Base-by-base conservation (phyloP, 2,797 vertebrate genomes). In the Gallinago stenura region DNA sequence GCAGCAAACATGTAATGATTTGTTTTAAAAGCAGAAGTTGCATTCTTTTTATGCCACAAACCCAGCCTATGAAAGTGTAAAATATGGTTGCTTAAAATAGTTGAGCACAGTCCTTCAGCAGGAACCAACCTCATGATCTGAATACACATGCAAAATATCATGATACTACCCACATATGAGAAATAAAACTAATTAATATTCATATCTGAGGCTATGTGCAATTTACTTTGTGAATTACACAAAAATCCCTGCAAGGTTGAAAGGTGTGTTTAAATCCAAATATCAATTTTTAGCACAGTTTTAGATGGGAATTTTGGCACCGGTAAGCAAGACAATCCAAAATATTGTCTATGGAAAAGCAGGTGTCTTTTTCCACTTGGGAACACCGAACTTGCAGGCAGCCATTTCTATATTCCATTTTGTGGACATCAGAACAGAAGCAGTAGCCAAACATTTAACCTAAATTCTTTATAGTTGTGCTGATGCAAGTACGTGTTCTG, bases 191-290 rank as follows among this genome's bases (percentile, higher is more conserved):
- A 75, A 66, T 26, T 50, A 25, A 71, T 83, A 80, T 26, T 65
- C 0, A 1, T 58, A 41, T 66, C n/a, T 61, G 43, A 33, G 41
- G 58, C 35, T n/a, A 30, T 0, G 0, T 56, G 25, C 8, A 46
- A 45, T 50, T 71, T 76, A 35, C n/a, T 70, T 22, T 28, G 22
- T 41, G 37, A 64, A 65, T 61, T 46, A 56, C 31, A 3, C 3
- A 8, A 83, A 83, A 87, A 57, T 7, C 20, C 15, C n/a, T 30
- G 37, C 30, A n/a, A 54, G 19, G 22, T 15, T 90, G 50, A 33
- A 60, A 61, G 14, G 17, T 61, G 54, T 30, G 6, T 8, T 72
- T 64, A 33, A 39, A 69, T 46, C 14, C 18, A 50, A 75, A 50
- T 26, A 39, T 5, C 15, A 21, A 18, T 18, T 89, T 66, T 68